Base-by-base conservation (phyloP, 2,797 vertebrate genomes). In the Scleropages formosus region DNA sequence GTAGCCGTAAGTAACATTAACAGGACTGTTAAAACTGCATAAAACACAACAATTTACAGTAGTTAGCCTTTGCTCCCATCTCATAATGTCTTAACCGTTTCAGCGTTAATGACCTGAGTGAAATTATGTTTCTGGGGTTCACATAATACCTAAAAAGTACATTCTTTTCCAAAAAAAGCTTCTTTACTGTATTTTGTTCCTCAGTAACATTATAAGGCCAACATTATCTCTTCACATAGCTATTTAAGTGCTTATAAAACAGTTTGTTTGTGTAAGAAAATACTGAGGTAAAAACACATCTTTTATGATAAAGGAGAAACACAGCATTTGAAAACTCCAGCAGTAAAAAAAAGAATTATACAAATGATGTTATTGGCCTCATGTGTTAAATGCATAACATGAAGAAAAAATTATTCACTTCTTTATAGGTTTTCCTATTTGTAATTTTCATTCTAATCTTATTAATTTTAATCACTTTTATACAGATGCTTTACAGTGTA, bases 1-100 rank as follows among this genome's bases (percentile, higher is more conserved):
- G 16, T 47, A 22, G n/a, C 26, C n/a, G 24, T 44, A n/a, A 51
- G 66, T 13, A 22, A 53, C 22, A 58, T 20, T 3, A 20, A 72
- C 53, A 72, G 69, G 51, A 49, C 53, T 72, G 24, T 72, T 56
- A 59, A 72, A 72, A 56, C 53, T 53, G 59, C 47, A 51, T 39
- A 39, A 24, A 69, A 24, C 8, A 67, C 26, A 22, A 64, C 20
- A n/a, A 9, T n/a, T 67, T n/a, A 20, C 47, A 39, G 31, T 39
- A 39, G 53, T 56, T 10, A 56, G 10, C 2, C 53, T 56, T 39
- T 6, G 31, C n/a, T n/a, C n/a, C n/a, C n/a, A n/a, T n/a, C n/a
- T n/a, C 31, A 39, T 6, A 39, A 6, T 2, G 6, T 39, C 2
- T 39, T 39, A 39, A 39, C 31, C 39, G 31, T 39, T 39, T 39